These are phyloP conservation scores for Carcinoscorpius rotundicauda DNA, from an alignment of 1,140 invertebrate genomes.

Conservation along the genomic window DNA sequence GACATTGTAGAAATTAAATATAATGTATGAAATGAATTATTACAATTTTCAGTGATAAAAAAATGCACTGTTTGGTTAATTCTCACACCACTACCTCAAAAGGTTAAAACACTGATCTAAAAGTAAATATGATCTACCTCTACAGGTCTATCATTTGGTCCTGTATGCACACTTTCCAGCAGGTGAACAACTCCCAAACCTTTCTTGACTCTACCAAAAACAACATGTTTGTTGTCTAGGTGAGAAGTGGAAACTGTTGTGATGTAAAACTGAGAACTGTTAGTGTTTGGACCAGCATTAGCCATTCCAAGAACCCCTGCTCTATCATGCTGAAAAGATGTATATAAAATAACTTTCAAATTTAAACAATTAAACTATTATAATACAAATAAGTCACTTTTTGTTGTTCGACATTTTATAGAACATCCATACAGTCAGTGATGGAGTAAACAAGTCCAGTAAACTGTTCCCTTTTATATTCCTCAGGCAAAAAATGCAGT, in stretches of 20 bases:
- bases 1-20: not conserved
- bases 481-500: no score
- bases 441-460: no score
- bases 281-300: slow-evolving; percentile 75
- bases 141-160: slow-evolving; percentile 23
- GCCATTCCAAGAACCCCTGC: slow-evolving; percentile 72
- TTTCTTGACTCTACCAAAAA: slow-evolving; percentile 67
- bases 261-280: slow-evolving; percentile 92
- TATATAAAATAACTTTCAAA: slow-evolving; percentile 7
- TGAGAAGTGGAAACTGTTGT: slow-evolving; percentile 70
- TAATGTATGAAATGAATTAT: not conserved
- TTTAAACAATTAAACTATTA: not conserved
- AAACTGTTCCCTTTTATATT: no score
- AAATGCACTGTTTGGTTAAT: slow-evolving; percentile 1
- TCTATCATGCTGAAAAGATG: slow-evolving; percentile 41
- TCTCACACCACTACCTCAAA: not conserved
- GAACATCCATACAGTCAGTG: no score
- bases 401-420: no score
- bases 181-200: slow-evolving; percentile 52
- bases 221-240: slow-evolving; percentile 77
- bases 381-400: no score
- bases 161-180: slow-evolving; percentile 44
- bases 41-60: not conserved
- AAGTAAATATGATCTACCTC: slow-evolving; percentile 9
- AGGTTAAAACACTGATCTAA: not conserved